Evolutionary conservation across 2,113 vertebrate genomes (phyloP).

Genomic region (Rhabdornis inornatus): DNA sequence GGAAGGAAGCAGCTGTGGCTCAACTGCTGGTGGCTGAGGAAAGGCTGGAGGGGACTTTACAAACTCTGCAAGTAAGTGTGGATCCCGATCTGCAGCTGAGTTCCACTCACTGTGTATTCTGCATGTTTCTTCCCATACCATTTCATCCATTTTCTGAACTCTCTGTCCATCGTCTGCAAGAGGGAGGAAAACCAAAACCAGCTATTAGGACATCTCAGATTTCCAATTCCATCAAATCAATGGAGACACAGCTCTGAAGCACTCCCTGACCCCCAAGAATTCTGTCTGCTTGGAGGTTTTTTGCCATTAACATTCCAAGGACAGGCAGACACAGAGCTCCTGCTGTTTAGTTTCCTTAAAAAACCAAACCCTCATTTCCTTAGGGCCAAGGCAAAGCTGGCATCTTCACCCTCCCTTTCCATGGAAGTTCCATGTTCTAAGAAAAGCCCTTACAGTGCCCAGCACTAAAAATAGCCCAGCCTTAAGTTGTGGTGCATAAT

Average conservation of each 20-base stretch:
- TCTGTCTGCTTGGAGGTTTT: not conserved
- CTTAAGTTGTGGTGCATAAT: not conserved
- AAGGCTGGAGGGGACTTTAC: not conserved
- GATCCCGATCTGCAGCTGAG: not conserved
- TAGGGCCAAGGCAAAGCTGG: not conserved
- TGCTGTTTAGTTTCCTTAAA: not conserved
- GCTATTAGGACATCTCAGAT: not conserved
- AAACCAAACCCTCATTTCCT: not conserved
- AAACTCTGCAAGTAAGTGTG: not conserved
- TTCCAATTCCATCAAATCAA: not conserved
- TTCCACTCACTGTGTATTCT: constrained; percentile 95
- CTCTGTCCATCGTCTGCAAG: constrained; percentile 91
- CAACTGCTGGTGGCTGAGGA: not conserved
- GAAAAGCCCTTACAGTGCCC: not conserved
- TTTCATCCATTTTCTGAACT: constrained; percentile 99
- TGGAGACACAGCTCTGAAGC: not conserved
- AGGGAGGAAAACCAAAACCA: not conserved
- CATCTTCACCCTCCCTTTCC: not conserved
- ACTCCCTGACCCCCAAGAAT: not conserved
- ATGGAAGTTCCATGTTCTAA: not conserved
- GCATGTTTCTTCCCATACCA: constrained; percentile 99
- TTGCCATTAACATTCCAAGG: not conserved
- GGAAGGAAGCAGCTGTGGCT: not conserved
- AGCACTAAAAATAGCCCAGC: not conserved
- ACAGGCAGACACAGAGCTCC: not conserved